Conservation (phyloP, 1,140 invertebrate genomes). For the Calycopis cecrops region DNA sequence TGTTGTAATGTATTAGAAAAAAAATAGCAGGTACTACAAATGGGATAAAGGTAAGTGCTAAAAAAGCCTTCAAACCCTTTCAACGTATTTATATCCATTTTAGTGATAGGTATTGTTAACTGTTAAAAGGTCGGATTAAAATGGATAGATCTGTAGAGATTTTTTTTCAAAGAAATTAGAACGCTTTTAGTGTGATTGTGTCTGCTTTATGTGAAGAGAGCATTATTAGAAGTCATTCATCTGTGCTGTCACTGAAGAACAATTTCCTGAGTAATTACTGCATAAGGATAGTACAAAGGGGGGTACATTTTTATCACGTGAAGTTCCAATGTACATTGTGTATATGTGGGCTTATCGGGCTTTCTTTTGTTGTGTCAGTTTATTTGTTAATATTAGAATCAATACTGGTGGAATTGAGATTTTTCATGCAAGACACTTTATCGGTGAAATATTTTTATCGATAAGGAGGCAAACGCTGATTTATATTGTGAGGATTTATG, state of each 20-base stretch:
- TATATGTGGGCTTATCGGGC: too few relatives aligned
- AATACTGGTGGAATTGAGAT: too few relatives aligned
- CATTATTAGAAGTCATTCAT: conserved; percentile 53
- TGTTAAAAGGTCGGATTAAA: conserved; percentile 12
- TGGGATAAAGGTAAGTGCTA: too few relatives aligned
- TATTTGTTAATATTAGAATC: too few relatives aligned
- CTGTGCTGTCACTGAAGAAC: conserved; percentile 29
- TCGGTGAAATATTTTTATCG: too few relatives aligned
- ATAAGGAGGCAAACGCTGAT: too few relatives aligned
- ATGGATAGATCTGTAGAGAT: conserved; percentile 14
- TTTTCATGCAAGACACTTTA: too few relatives aligned
- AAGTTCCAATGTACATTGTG: neutral
- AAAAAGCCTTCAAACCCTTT: neutral
- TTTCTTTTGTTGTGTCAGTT: too few relatives aligned
- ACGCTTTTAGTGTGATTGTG: conserved; percentile 63
- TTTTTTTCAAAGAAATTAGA: conserved; percentile 35
- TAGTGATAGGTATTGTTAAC: conserved; percentile 2
- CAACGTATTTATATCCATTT: conserved; percentile 4
- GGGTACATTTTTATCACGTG: neutral
- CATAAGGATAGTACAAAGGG: conserved; percentile 28
- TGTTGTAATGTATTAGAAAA: too few relatives aligned
- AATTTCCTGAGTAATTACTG: conserved; percentile 45
- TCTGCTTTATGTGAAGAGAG: conserved; percentile 45
- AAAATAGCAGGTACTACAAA: too few relatives aligned
- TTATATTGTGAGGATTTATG: too few relatives aligned